Base-by-base conservation (phyloP, 35 echinoderm and acorn worm genomes). In the Lytechinus pictus region DNA sequence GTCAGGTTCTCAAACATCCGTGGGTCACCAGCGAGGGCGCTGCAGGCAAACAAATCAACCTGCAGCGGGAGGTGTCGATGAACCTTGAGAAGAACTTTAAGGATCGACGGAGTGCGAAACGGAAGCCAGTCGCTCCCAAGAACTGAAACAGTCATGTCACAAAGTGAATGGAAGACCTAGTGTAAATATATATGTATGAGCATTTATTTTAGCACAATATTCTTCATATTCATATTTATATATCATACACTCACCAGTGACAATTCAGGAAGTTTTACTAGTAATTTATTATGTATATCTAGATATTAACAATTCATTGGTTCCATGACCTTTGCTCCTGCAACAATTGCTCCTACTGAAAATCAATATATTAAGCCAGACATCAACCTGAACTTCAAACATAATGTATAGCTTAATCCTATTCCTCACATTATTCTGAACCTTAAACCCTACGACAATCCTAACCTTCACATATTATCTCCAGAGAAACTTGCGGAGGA, bases 51-150 rank as follows among this genome's bases (percentile, higher is more conserved):
- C 93, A 97, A 52, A 96, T 96, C 21, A 99, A 99, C 54, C 96
- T 99, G 27, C 98, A 99, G 94, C 89, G 98, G 8, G 98, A 99
- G 87, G 97, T 99, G 4, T 98, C 98, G 3, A 98, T 99, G 94
- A 99, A 99, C 89, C 94, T 99, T 5, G 98, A 99, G 87, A 99
- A 98, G 96, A 99, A 99, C 96, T 99, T 99, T 86, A 92, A 96
- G 19, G 96, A 96, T 52, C 92, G 95, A 53, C 88, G 92, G 29
- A 98, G 97, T 86, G 94, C 95, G 3, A 97, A 97, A 79, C 88
- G 96, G 28, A 96, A 91, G 94, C 94, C 57, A 87, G 52, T 33
- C 14, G 88, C 29, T 1, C 28, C 88, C 27, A 44, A 90, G 88
- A 90, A 90, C 29, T 90, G 88, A 90, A 54, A 33, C 11, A 54